Evolutionary conservation across 2,797 vertebrate genomes (phyloP).

Genomic region (Nasua narica): DNA sequence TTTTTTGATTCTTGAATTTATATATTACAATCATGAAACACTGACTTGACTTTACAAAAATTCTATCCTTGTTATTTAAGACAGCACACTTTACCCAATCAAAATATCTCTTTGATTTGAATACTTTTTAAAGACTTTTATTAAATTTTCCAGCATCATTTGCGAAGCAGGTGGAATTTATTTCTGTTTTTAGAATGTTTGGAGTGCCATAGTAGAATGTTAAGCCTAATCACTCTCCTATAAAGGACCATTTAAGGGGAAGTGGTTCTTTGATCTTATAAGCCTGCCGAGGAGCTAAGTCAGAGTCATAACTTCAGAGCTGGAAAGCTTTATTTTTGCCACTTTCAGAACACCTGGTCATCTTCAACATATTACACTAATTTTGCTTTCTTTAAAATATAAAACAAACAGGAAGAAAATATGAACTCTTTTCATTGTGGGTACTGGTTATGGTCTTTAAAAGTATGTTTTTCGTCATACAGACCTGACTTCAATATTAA

Average conservation of each 20-base stretch:
- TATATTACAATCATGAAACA: background rate
- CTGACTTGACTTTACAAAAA: conserved; percentile 14
- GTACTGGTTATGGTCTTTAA: background rate
- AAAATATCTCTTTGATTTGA: background rate
- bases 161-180: background rate
- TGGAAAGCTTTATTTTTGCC: conserved; percentile 21
- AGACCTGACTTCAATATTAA: conserved; percentile 23
- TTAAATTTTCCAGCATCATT: background rate
- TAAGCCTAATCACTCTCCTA: background rate
- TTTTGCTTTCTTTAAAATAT: conserved; percentile 47
- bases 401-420: conserved; percentile 9
- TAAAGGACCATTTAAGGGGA: background rate
- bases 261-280: background rate
- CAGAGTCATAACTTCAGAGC: background rate
- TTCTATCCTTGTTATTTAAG: background rate
- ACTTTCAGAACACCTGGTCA: background rate
- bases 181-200: background rate
- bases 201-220: background rate
- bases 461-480: conserved; percentile 35
- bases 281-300: background rate
- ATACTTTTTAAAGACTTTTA: background rate
- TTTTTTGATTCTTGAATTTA: conserved; percentile 4
- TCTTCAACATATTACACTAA: background rate
- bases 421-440: conserved; percentile 5
- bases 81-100: background rate